Base-by-base conservation (phyloP, 2,888 invertebrate species). In the Cremastinae sp. region DNA sequence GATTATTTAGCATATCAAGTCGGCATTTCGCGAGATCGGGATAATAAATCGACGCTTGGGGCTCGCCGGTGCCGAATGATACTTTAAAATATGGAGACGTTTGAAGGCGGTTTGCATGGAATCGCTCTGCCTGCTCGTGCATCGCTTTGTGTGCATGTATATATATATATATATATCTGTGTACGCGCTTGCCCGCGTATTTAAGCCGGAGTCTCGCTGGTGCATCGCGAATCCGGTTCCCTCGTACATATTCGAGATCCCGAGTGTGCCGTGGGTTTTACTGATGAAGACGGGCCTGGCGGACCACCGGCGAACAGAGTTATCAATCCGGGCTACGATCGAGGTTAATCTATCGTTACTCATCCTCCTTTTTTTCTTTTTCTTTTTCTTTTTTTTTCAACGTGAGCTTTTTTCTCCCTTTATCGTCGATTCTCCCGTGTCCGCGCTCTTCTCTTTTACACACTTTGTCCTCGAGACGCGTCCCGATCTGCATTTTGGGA, bases 301-400 rank as follows among this genome's bases (percentile, higher is more conserved):
- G 71, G 80, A 80, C 80, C 80, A 80, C 80, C 80, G 73, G 78
- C 73, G 79, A 79, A 79, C 79, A 79, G 74, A 79, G 79, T 80
- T 80, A 79, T 80, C 80, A 79, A 80, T 79, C 78, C 68, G 76
- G 75, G 75, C 79, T 76, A 80, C 79, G n/a, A n/a, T n/a, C n/a
- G 76, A 76, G 78, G 70, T 80, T 79, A 74, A 78, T 79, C 74
- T 77, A 74, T 72, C 76, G 76, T 75, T 75, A 69, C 53, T 68
- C 20, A 43, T 73, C 64, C 66, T 75, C 64, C 53, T 14, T 38
- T 9, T 45, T 45, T 58, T 54, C 54, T 38, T 49, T 41, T 14
- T 45, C 56, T 49, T 47, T 61, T 54, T 58, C 68, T 22, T 54
- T 41, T 10, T 56, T 38, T 43, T 36, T 43, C 41, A 43, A 38